These are phyloP conservation scores for Triplophysa dalaica DNA, from an alignment of 2,113 vertebrate species.

Conservation along the genomic window DNA sequence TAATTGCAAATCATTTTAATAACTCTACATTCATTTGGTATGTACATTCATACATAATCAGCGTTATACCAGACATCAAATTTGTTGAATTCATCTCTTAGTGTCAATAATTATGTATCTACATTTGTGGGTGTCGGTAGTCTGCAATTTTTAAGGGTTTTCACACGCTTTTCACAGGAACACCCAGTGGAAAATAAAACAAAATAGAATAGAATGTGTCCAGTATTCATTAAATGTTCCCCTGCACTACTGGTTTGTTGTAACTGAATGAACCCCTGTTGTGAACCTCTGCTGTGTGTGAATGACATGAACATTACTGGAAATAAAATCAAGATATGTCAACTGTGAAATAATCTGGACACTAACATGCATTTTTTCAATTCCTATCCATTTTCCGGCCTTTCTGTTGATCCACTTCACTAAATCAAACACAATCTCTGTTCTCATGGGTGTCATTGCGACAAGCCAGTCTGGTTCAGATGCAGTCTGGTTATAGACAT, in stretches of 20 bases:
- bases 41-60: neutral
- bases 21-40: neutral
- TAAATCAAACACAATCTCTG: conserved; percentile 18
- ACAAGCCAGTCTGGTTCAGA: conserved; percentile 2
- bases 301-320: conserved; percentile 1
- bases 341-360: conserved; percentile 18
- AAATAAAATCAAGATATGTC: conserved; percentile 15
- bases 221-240: conserved; percentile 20
- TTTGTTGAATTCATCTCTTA: conserved; percentile 27
- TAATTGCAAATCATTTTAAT: neutral
- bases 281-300: neutral
- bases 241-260: neutral
- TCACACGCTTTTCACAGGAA: conserved; percentile 16
- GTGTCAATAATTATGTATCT: neutral
- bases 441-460: conserved; percentile 13
- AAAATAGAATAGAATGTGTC: neutral
- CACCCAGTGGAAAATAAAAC: conserved; percentile 2
- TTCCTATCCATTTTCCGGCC: neutral
- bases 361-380: conserved; percentile 20
- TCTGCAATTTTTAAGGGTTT: neutral
- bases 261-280: neutral
- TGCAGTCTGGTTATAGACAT: neutral
- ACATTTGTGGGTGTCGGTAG: neutral
- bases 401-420: conserved; percentile 16
- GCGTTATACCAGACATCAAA: neutral